phyloP scores from a whole-genome alignment of 2,797 vertebrate genomes.

The Pantherophis alleghaniensis region DNA sequence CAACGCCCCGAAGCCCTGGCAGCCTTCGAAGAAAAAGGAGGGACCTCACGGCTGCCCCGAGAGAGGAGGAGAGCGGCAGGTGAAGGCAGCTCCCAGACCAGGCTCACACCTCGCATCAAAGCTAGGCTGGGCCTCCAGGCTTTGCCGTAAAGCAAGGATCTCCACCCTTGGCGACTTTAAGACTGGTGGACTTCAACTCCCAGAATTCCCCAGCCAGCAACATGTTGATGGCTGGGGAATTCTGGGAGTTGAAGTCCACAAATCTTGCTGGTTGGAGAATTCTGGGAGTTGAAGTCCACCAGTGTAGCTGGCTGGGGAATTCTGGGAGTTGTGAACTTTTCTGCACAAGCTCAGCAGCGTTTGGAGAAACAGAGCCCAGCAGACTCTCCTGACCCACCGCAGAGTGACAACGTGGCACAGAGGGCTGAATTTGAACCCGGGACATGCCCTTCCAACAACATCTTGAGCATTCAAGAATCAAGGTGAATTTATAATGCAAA shows the following conservation, averaged over 20 bases:
- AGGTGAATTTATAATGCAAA: too few relatives aligned
- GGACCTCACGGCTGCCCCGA: neutral
- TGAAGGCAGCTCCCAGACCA: neutral
- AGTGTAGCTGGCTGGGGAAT: neutral
- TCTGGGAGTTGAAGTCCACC: too few relatives aligned
- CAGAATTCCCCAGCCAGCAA: too few relatives aligned
- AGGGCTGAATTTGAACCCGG: too few relatives aligned
- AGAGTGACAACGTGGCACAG: too few relatives aligned
- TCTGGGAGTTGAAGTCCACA: too few relatives aligned
- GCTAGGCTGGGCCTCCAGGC: neutral
- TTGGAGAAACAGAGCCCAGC: too few relatives aligned
- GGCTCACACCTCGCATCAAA: neutral
- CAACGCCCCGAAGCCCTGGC: neutral
- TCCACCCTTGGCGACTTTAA: neutral
- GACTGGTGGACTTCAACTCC: neutral
- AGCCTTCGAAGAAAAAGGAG: slow-evolving; percentile 75
- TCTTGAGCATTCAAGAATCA: too few relatives aligned
- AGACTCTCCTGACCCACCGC: too few relatives aligned
- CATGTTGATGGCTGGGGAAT: neutral
- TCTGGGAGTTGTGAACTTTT: neutral
- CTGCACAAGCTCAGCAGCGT: too few relatives aligned
- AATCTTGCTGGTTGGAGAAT: too few relatives aligned
- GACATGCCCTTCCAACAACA: neutral
- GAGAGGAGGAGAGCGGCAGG: neutral
- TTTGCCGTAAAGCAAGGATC: neutral